Evolutionary conservation across 1,140 invertebrate genomes (phyloP).

Genomic region (Hirudo medicinalis): DNA sequence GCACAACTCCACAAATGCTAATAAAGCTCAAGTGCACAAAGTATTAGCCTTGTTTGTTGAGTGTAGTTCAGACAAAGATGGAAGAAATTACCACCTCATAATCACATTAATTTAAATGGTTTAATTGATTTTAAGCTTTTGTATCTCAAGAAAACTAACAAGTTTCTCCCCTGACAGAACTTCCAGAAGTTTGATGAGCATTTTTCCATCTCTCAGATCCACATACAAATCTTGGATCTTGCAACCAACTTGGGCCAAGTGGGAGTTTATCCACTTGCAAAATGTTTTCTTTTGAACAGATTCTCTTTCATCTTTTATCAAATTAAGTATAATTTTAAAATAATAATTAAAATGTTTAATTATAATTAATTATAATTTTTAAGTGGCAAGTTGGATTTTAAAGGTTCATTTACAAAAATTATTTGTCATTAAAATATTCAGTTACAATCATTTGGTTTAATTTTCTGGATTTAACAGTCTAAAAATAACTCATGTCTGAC

Average conservation of each 20-base stretch:
- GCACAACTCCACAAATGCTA: neutral
- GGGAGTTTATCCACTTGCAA: slow-evolving; percentile 93
- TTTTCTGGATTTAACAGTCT: too few relatives aligned
- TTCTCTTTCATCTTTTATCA: slow-evolving; percentile 65
- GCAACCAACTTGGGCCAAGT: slow-evolving; percentile 83
- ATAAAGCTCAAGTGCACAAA: neutral
- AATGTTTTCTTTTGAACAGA: slow-evolving; percentile 99
- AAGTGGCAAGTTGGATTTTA: too few relatives aligned
- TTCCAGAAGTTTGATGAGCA: slow-evolving; percentile 90
- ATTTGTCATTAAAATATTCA: too few relatives aligned
- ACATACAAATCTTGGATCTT: slow-evolving; percentile 90
- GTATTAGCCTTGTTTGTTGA: neutral
- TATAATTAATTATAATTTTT: too few relatives aligned
- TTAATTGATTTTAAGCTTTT: slow-evolving; percentile 25
- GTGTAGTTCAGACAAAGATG: neutral
- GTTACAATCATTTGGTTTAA: too few relatives aligned
- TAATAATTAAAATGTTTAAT: too few relatives aligned
- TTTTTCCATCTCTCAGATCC: slow-evolving; percentile 94
- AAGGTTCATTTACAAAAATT: too few relatives aligned
- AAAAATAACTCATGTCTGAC: too few relatives aligned
- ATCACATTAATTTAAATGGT: neutral
- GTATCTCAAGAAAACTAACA: slow-evolving; percentile 44
- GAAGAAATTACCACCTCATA: neutral
- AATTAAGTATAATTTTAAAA: too few relatives aligned
- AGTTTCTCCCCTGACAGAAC: slow-evolving; percentile 88